These are phyloP conservation scores for Argynnis bischoffii DNA, from an alignment of 2,888 invertebrate genomes.

Conservation along the genomic window DNA sequence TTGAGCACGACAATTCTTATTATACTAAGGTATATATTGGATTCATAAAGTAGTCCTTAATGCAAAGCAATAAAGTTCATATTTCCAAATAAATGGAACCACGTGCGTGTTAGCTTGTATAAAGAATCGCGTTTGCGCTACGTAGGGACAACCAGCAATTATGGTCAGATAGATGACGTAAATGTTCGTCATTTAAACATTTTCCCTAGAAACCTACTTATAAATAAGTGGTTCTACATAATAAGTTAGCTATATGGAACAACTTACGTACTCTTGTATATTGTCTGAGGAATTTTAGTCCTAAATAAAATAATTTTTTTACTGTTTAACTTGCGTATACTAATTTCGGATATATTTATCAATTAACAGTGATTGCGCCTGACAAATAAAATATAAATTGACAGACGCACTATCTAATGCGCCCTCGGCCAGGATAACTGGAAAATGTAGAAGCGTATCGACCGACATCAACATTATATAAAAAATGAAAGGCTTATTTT, in stretches of 20 bases:
- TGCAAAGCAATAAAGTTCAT: neutral
- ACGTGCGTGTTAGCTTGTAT: conserved; percentile 20
- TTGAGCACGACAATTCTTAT: conserved; percentile 6
- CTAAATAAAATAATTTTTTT: too few relatives aligned
- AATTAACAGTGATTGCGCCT: too few relatives aligned
- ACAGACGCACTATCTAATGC: too few relatives aligned
- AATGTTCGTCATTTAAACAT: conserved; percentile 28
- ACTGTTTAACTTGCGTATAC: too few relatives aligned
- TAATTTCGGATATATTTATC: too few relatives aligned
- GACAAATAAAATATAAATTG: too few relatives aligned
- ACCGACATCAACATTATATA: too few relatives aligned
- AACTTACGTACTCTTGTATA: too few relatives aligned
- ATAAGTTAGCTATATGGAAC: neutral
- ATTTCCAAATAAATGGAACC: neutral
- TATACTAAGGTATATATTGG: neutral
- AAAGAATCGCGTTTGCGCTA: conserved; percentile 10
- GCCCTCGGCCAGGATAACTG: too few relatives aligned
- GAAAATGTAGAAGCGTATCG: too few relatives aligned
- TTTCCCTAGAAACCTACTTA: conserved; percentile 28
- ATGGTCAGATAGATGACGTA: conserved; percentile 31
- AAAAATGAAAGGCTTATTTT: too few relatives aligned
- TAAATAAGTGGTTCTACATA: conserved; percentile 13
- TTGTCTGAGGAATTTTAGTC: too few relatives aligned
- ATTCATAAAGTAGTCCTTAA: conserved; percentile 14
- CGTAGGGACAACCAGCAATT: conserved; percentile 23